phyloP scores from a whole-genome alignment of 2,113 vertebrate species.

The Vulpes lagopus region DNA sequence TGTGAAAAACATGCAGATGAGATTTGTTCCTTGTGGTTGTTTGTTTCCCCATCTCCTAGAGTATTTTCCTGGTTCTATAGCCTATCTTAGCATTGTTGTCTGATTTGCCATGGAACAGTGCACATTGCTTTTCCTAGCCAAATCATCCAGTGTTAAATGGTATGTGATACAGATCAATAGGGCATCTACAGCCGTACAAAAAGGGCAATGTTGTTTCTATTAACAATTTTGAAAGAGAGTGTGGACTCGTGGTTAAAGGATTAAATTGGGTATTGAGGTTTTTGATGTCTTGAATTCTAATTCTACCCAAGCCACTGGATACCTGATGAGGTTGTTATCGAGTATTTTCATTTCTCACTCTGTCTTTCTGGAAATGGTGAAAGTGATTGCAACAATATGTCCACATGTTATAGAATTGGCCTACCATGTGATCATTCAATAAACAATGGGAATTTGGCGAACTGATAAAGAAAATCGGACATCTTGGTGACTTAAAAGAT shows the following conservation, averaged over 20 bases:
- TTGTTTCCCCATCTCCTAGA: slow-evolving; percentile 65
- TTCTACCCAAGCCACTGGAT: slow-evolving; percentile 29
- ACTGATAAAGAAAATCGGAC: not conserved
- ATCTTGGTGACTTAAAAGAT: not conserved
- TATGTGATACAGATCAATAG: slow-evolving; percentile 82
- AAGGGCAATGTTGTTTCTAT: slow-evolving; percentile 78
- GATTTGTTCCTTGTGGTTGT: slow-evolving; percentile 56
- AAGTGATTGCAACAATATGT: not conserved
- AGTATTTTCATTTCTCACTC: slow-evolving; percentile 7
- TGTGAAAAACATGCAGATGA: slow-evolving; percentile 49
- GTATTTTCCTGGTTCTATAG: slow-evolving; percentile 74
- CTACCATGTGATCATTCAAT: not conserved
- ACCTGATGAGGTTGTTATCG: slow-evolving; percentile 20
- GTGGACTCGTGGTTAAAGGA: slow-evolving; percentile 77
- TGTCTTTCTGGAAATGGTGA: not conserved
- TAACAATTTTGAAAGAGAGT: slow-evolving; percentile 70
- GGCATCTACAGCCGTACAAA: slow-evolving; percentile 71
- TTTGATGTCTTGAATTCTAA: slow-evolving; percentile 71
- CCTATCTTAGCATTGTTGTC: slow-evolving; percentile 76
- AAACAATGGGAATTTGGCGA: not conserved
- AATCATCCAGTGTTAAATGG: slow-evolving; percentile 81
- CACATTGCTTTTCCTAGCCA: slow-evolving; percentile 79
- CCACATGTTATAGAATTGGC: not conserved
- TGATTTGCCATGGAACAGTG: slow-evolving; percentile 78
- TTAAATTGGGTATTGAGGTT: slow-evolving; percentile 65